These are phyloP conservation scores for Lordiphosa stackelbergi DNA, from an alignment of 1,140 invertebrate species.

Conservation along the genomic window DNA sequence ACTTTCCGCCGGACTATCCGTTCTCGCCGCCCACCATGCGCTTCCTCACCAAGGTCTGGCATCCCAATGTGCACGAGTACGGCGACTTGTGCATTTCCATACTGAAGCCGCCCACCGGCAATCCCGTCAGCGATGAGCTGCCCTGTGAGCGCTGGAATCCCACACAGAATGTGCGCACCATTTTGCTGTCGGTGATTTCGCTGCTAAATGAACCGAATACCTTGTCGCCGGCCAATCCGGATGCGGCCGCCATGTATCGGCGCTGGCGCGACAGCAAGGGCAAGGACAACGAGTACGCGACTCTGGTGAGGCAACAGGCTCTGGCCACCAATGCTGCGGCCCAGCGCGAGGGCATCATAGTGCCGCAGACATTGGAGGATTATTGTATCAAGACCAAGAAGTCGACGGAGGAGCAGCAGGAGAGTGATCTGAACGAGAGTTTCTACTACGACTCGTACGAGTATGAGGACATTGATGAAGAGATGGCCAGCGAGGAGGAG, in stretches of 20 bases:
- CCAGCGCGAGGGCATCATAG: slow-evolving; percentile 95
- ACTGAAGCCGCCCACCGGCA: slow-evolving; percentile 97
- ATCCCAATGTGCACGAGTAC: slow-evolving; percentile 99
- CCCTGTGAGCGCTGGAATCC: slow-evolving; percentile 99
- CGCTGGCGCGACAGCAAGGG: slow-evolving; percentile 96
- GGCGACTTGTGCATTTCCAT: slow-evolving; percentile 99
- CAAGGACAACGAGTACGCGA: slow-evolving; percentile 98
- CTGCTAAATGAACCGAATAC: slow-evolving; percentile 99
- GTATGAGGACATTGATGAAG: too few species aligned
- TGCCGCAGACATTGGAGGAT: slow-evolving; percentile 97
- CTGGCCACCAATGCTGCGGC: slow-evolving; percentile 93
- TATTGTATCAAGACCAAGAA: slow-evolving; percentile 84
- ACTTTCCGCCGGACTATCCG: slow-evolving; percentile 97
- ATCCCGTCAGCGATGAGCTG: slow-evolving; percentile 93
- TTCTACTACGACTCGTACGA: too few species aligned
- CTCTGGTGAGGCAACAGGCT: slow-evolving; percentile 99
- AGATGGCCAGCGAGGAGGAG: too few species aligned
- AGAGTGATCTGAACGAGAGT: too few species aligned
- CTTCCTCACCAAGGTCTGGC: slow-evolving; percentile 99
- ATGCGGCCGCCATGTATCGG: slow-evolving; percentile 99
- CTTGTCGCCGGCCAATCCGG: slow-evolving; percentile 98
- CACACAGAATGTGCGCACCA: slow-evolving; percentile 98
- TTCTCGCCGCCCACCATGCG: slow-evolving; percentile 97
- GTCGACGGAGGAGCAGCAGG: too few species aligned
- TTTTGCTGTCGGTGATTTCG: slow-evolving; percentile 98